These are phyloP conservation scores for Rynchops niger DNA, from an alignment of 2,113 vertebrate genomes.

Conservation along the genomic window DNA sequence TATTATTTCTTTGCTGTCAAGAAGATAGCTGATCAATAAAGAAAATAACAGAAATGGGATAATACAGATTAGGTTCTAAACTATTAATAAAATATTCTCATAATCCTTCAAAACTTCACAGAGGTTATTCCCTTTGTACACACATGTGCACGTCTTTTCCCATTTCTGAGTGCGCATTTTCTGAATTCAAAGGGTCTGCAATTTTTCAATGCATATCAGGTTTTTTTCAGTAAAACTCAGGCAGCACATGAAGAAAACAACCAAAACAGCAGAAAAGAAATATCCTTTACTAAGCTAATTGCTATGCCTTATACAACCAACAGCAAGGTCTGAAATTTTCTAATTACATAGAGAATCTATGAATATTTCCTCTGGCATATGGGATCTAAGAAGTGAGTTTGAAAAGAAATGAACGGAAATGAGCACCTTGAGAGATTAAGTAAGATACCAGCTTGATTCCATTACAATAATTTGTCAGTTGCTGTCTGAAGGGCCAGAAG, in stretches of 20 bases:
- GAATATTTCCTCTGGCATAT: conserved; percentile 40
- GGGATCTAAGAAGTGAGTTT: conserved; percentile 38
- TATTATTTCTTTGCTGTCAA: background rate
- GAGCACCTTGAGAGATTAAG: conserved; percentile 43
- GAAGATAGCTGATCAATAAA: background rate
- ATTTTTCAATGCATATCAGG: background rate
- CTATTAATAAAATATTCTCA: background rate
- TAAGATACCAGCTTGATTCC: background rate
- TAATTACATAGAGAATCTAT: conserved; percentile 62
- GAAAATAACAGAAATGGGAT: background rate
- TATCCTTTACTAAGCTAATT: conserved; percentile 1
- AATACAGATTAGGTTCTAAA: background rate
- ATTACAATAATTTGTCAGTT: conserved; percentile 14
- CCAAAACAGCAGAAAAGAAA: background rate
- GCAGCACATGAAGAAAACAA: background rate
- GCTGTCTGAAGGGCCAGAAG: no score
- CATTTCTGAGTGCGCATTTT: background rate
- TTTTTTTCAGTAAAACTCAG: background rate
- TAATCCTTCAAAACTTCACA: background rate
- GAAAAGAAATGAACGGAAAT: conserved; percentile 39
- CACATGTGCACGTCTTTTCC: rapidly evolving
- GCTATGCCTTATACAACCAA: background rate
- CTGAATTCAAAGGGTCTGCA: background rate
- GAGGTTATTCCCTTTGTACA: background rate
- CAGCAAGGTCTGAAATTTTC: conserved; percentile 23